Percentiles rank a stretch among this genome's conserved stretches.
These are phyloP conservation scores for Lasioglossum villosulum DNA, from an alignment of 2,888 invertebrate genomes.

Conservation along the genomic window DNA sequence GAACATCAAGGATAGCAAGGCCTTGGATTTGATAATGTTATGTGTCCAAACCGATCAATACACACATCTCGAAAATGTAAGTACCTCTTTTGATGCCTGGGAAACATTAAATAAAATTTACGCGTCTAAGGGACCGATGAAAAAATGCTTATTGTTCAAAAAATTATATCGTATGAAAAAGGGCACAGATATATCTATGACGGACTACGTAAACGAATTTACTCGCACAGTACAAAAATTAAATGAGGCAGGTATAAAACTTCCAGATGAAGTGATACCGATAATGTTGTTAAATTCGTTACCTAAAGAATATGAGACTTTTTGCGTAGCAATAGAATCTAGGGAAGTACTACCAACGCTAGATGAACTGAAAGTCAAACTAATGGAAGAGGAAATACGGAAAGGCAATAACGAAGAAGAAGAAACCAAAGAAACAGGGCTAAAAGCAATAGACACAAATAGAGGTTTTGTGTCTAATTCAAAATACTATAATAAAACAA, in stretches of 20 bases:
- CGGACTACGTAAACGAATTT: neutral
- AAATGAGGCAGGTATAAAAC: neutral
- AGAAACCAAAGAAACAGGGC: neutral
- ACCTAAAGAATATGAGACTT: slow-evolving; percentile 1
- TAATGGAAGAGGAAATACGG: neutral
- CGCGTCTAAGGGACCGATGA: neutral
- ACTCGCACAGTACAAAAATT: neutral
- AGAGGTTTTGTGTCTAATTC: no score
- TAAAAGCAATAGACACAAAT: neutral
- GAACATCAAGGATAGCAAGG: neutral
- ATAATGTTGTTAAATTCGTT: neutral
- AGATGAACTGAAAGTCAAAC: neutral
- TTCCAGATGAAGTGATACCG: neutral
- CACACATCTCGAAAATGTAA: neutral
- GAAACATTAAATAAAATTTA: neutral
- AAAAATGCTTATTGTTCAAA: neutral
- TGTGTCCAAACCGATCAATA: neutral
- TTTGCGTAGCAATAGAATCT: neutral
- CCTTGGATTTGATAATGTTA: neutral
- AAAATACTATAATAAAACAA: neutral
- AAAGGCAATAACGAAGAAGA: neutral
- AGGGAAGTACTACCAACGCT: neutral
- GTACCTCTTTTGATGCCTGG: neutral
- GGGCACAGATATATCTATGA: neutral
- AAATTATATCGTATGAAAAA: neutral